Conservation (phyloP, 37 sponge, comb jelly and placozoan genomes). For the Ephydatia muelleri region DNA sequence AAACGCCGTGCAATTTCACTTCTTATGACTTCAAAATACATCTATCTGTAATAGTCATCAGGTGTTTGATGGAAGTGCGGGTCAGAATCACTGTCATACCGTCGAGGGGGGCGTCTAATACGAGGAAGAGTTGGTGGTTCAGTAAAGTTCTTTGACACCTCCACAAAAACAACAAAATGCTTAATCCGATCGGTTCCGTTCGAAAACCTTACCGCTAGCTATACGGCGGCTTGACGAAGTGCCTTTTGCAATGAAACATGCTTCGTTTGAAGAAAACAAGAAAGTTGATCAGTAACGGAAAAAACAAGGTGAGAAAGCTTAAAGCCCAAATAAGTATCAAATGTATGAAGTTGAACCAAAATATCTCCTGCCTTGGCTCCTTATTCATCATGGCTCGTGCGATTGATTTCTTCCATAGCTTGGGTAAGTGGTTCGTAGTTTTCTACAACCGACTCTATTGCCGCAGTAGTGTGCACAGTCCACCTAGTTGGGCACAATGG, state of each 20-base stretch:
- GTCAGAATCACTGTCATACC: conserved; percentile 22
- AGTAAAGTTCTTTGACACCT: conserved; percentile 25
- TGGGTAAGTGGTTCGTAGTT: conserved; percentile 53
- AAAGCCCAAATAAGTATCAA: conserved; percentile 44
- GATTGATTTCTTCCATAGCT: conserved; percentile 40
- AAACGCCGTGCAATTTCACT: conserved; percentile 21
- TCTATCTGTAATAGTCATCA: conserved; percentile 19
- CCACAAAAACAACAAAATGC: conserved; percentile 20
- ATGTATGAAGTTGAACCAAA: conserved; percentile 20
- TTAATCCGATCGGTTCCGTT: background rate
- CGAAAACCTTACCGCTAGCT: background rate
- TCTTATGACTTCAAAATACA: conserved; percentile 33
- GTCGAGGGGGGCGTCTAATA: background rate
- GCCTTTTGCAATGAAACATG: conserved; percentile 48
- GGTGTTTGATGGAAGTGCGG: conserved; percentile 10
- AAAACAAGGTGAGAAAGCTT: conserved; percentile 28
- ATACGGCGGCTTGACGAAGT: conserved; percentile 5
- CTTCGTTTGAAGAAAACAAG: conserved; percentile 38
- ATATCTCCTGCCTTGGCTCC: conserved; percentile 42
- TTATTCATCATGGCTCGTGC: conserved; percentile 62
- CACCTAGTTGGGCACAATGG: conserved; percentile 64
- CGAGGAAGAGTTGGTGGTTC: conserved; percentile 18
- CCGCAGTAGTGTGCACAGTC: conserved; percentile 66
- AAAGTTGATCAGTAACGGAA: conserved; percentile 33
- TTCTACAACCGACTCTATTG: conserved; percentile 56